These are phyloP conservation scores for Andrena praecox DNA, from an alignment of 2,888 invertebrate species.

Conservation along the genomic window DNA sequence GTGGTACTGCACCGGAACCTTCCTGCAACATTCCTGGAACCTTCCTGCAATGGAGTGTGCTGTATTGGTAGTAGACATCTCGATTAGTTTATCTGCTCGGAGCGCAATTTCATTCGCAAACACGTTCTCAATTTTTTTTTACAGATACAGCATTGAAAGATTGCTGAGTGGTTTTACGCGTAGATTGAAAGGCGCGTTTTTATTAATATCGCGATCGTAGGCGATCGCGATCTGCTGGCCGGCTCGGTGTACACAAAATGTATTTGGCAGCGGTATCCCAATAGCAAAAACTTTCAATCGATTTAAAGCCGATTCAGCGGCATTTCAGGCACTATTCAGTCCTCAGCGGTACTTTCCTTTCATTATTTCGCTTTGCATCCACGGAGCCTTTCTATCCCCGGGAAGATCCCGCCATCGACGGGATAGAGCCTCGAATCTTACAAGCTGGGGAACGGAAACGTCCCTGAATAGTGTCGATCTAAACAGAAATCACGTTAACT, in stretches of 20 bases:
- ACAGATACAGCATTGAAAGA: not conserved
- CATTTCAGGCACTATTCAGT: conserved; percentile 39
- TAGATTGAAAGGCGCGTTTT: not conserved
- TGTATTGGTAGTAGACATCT: no score
- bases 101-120: no score
- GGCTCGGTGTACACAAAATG: not conserved
- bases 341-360: conserved; percentile 36
- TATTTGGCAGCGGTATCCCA: conserved; percentile 14
- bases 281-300: conserved; percentile 6
- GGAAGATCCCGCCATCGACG: conserved; percentile 33
- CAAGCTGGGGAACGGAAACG: conserved; percentile 64
- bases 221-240: not conserved
- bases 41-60: no score
- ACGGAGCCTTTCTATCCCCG: conserved; percentile 41
- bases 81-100: no score
- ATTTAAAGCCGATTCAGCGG: conserved; percentile 9
- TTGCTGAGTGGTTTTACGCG: no score
- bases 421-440: conserved; percentile 59
- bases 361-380: conserved; percentile 60
- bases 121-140: no score
- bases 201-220: not conserved
- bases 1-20: no score
- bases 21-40: no score
- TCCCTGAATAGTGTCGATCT: conserved; percentile 78
- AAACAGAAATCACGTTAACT: conserved; percentile 82